Percentiles rank a stretch among this genome's conserved stretches.
Evolutionary conservation across 2,797 vertebrate species (phyloP).

Genomic region (Rhabdomys pumilio): DNA sequence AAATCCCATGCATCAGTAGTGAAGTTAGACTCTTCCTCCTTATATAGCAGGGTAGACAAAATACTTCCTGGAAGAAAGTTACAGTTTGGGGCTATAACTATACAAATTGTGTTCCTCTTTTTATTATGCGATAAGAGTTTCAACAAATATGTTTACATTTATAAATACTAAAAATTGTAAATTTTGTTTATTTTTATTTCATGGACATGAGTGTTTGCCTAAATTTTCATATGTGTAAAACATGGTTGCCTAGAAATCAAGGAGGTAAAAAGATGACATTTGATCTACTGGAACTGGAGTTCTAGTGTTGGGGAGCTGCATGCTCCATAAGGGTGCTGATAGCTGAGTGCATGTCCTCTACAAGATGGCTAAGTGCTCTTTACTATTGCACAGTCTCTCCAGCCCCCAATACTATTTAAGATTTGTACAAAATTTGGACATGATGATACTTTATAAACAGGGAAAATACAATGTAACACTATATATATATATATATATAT

Average conservation of each 20-base stretch:
- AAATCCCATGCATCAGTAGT: neutral
- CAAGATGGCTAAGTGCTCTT: neutral
- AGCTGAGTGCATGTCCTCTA: neutral
- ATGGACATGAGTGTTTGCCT: neutral
- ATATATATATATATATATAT: too few relatives aligned
- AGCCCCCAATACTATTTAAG: neutral
- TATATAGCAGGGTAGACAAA: neutral
- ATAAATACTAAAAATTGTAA: neutral
- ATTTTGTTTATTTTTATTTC: neutral
- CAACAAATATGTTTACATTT: neutral
- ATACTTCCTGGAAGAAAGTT: neutral
- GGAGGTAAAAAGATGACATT: neutral
- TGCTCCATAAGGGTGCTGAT: neutral
- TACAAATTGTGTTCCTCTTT: neutral
- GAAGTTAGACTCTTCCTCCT: neutral
- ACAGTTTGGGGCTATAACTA: neutral
- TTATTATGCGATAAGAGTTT: neutral
- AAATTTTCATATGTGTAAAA: neutral
- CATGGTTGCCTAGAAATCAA: neutral
- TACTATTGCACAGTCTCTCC: neutral
- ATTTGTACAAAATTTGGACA: neutral
- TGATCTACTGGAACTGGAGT: neutral
- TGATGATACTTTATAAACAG: neutral
- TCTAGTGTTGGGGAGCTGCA: neutral
- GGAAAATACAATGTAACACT: neutral